Base-by-base conservation (phyloP, 2,888 invertebrate genomes). In the Hofmannophila pseudospretella region DNA sequence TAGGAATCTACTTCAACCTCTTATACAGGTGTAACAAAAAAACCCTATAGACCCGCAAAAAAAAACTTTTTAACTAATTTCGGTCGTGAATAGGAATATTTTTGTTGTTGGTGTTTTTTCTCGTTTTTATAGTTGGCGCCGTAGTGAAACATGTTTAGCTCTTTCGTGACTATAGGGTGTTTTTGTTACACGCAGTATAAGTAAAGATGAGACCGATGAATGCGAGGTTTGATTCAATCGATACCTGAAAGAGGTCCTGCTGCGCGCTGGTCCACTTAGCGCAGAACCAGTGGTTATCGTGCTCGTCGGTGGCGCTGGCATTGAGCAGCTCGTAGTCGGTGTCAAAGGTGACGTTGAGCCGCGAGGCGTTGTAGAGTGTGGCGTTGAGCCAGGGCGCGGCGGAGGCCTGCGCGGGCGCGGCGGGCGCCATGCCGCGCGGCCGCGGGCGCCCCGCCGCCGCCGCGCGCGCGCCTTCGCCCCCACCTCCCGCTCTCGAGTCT, bases 191-290 rank as follows among this genome's bases (percentile, higher is more conserved):
- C n/a, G n/a, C n/a, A n/a, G n/a, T n/a, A n/a, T n/a, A n/a, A n/a
- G n/a, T n/a, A n/a, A n/a, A n/a, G n/a, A n/a, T n/a, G n/a, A n/a
- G n/a, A n/a, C n/a, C n/a, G n/a, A n/a, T n/a, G n/a, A n/a, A n/a
- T n/a, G 3, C 7, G 20, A 7, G 20, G 3, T 20, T 20, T 20
- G 20, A 7, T 20, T 20, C n/a, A n/a, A n/a, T n/a, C n/a, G n/a
- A 14, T 33, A 82, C 84, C 75, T 94, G 94, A 75, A 94, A 94
- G 38, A 95, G 89, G 60, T 91, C 92, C 68, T 94, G 94, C 68
- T 95, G 94, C 28, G 94, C 93, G 35, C 91, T 91, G 51, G 91
- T 92, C 94, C 94, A 94, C 67, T 94, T 92, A 45, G 91, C 91
- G 71, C 94, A 94, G 60, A 88, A 88, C 74, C 87, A 86, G 58